Evolutionary conservation across 2,797 vertebrate genomes (phyloP).

Genomic region (Microhierax caerulescens): DNA sequence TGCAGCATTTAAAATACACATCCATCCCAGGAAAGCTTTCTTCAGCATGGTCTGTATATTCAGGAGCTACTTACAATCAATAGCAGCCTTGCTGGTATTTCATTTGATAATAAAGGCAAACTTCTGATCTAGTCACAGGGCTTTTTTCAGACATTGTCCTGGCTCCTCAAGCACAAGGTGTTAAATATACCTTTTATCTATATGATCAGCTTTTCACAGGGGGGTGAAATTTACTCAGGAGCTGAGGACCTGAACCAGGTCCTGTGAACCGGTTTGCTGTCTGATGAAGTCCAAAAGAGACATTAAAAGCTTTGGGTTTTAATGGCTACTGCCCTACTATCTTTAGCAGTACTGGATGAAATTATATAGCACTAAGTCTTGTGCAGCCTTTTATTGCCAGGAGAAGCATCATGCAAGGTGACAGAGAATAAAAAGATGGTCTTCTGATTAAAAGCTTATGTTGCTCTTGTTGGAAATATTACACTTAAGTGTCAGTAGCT

Average conservation of each 20-base stretch:
- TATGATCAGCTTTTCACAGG: not conserved
- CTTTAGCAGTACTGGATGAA: not conserved
- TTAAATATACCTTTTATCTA: not conserved
- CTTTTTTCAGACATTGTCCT: not conserved
- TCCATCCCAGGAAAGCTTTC: not conserved
- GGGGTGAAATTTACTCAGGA: not conserved
- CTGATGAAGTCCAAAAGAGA: not conserved
- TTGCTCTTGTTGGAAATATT: not conserved
- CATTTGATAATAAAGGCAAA: not conserved
- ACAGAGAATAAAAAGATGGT: not conserved
- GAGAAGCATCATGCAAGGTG: not conserved
- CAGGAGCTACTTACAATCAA: not conserved
- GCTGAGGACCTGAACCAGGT: not conserved
- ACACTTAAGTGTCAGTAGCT: not conserved
- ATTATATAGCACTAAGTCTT: not conserved
- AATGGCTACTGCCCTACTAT: not conserved
- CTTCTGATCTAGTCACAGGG: not conserved
- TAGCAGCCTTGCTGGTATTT: not conserved
- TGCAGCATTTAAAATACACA: not conserved
- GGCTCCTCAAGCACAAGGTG: not conserved
- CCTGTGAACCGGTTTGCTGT: not conserved
- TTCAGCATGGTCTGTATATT: not conserved
- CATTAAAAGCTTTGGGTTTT: not conserved
- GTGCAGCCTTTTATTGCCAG: not conserved
- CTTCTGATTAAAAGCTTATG: not conserved